phyloP scores from a whole-genome alignment of 2,797 vertebrate genomes.

The Enteromius unitaeniatus region DNA sequence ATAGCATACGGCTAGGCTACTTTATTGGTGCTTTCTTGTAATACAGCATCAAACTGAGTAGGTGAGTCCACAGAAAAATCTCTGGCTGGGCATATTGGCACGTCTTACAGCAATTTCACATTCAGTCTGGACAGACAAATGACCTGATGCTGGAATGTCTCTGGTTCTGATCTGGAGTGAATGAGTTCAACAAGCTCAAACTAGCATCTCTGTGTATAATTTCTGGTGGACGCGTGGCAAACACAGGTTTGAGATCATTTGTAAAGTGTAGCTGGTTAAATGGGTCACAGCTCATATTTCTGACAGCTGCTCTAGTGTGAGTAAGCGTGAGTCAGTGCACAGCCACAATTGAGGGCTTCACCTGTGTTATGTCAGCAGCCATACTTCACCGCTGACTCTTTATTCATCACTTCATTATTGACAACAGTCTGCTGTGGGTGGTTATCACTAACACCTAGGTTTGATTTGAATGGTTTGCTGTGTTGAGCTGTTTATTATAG shows the following conservation, averaged over 20 bases:
- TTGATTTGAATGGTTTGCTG: slow-evolving; percentile 1
- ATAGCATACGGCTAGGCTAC: not conserved
- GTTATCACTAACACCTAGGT: not conserved
- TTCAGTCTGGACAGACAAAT: not conserved
- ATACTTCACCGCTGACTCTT: not conserved
- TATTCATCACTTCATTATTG: not conserved
- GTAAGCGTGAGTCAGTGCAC: slow-evolving; percentile 55
- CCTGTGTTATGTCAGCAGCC: slow-evolving; percentile 56
- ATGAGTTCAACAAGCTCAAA: slow-evolving; percentile 5
- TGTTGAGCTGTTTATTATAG: slow-evolving; percentile 1
- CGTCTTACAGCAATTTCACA: not conserved
- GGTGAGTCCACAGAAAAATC: not conserved
- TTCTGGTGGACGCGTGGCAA: not conserved
- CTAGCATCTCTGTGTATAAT: slow-evolving; percentile 12
- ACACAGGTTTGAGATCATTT: slow-evolving; percentile 60
- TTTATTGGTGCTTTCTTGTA: not conserved
- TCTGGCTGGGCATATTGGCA: not conserved
- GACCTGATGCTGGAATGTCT: not conserved
- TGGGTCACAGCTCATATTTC: slow-evolving; percentile 57
- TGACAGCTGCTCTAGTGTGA: slow-evolving; percentile 36
- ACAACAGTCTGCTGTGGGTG: not conserved
- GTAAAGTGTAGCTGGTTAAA: slow-evolving; percentile 54
- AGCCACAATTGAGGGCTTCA: slow-evolving; percentile 64
- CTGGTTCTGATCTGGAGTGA: slow-evolving; percentile 2
- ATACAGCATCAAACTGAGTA: not conserved